Percentiles rank a stretch among this genome's conserved stretches.
phyloP scores from a whole-genome alignment of 2,888 invertebrate species.

The Amiota communis region DNA sequence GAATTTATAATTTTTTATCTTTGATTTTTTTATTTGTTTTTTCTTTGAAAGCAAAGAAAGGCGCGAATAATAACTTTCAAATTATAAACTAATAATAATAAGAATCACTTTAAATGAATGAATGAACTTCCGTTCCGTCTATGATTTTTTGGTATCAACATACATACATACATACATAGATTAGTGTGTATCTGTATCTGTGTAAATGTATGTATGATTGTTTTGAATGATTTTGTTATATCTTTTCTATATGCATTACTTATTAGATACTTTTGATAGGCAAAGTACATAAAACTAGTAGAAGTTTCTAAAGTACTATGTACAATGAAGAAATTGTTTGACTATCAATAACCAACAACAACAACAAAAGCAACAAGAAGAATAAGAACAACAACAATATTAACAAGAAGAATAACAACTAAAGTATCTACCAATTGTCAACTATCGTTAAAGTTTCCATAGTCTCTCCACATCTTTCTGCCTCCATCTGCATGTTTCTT shows the following conservation, averaged over 20 bases:
- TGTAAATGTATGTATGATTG: too few relatives aligned
- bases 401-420: constrained; percentile 53
- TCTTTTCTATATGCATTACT: constrained; percentile 46
- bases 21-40: constrained; percentile 6
- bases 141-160: constrained; percentile 28
- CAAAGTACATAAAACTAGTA: neutral
- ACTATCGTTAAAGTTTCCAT: neutral
- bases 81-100: constrained; percentile 61
- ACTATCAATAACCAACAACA: neutral
- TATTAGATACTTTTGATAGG: constrained; percentile 45
- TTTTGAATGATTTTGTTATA: constrained; percentile 28
- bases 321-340: neutral
- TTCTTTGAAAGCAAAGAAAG: constrained; percentile 8
- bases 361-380: neutral
- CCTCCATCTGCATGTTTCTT: constrained; percentile 43
- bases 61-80: constrained; percentile 58
- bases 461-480: too few relatives aligned
- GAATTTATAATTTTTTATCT: constrained; percentile 23
- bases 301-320: neutral
- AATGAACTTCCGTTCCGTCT: constrained; percentile 54
- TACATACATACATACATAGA: neutral
- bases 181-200: neutral
- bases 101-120: constrained; percentile 31
- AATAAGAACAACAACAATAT: constrained; percentile 2
- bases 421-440: constrained; percentile 47